A percentile compares a stretch with the other conserved stretches of the same genome.
phyloP scores from a whole-genome alignment of 2,113 vertebrate species.

The Clupea harengus region DNA sequence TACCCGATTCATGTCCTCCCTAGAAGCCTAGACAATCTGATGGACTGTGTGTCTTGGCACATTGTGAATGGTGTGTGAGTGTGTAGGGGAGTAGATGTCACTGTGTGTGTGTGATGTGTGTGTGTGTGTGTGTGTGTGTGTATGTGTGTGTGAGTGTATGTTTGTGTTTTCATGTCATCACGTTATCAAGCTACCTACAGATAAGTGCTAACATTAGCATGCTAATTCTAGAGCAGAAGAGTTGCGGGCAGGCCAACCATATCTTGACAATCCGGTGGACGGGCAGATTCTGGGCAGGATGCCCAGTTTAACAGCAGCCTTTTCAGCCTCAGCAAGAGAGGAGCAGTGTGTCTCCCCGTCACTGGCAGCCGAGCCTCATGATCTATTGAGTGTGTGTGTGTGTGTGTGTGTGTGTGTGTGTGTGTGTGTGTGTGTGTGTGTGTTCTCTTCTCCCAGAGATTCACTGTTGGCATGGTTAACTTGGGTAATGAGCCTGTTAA shows the following conservation, averaged over 20 bases:
- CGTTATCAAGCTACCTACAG: background rate
- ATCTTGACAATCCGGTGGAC: background rate
- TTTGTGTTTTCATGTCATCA: background rate
- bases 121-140: background rate
- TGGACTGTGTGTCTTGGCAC: too few relatives aligned
- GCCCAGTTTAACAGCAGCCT: background rate
- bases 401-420: too few relatives aligned
- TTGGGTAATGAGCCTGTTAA: slow-evolving; percentile 7
- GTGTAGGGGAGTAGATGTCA: too few relatives aligned
- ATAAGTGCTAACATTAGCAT: background rate
- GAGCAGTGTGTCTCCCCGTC: too few relatives aligned
- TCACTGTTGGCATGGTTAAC: background rate
- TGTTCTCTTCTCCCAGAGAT: background rate
- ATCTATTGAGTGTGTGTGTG: background rate
- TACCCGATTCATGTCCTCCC: background rate
- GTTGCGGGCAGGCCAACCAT: background rate
- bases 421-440: too few relatives aligned
- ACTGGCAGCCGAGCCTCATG: background rate
- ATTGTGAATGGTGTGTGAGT: too few relatives aligned
- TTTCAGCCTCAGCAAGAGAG: background rate
- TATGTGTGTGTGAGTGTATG: background rate
- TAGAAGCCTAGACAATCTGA: slow-evolving; percentile 1
- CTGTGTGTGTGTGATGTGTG: too few relatives aligned
- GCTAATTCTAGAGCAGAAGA: background rate
- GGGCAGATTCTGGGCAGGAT: background rate